Base-by-base conservation (phyloP, 2,797 vertebrate genomes). In the Acipenser oxyrinchus region DNA sequence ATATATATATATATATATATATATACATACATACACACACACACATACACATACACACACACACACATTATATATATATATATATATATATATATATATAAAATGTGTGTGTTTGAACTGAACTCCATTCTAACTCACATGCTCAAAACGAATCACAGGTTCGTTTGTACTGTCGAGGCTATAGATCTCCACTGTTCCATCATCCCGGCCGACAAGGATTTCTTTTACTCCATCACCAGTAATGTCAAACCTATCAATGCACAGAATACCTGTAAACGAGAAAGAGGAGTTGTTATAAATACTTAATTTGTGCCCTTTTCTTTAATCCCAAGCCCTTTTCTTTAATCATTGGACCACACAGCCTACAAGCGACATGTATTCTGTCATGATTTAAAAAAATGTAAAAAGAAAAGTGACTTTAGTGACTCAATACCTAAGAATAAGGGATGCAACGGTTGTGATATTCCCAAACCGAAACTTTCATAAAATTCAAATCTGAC, bases 141-240 rank as follows among this genome's bases (percentile, higher is more conserved):
- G 88, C 72, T 97, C 93, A 76, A 92, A 94, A n/a, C 86, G 90
- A 66, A 96, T 85, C 0, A 83, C 73, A 12, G 93, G 95, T 48
- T 94, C 93, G 62, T 79, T 87, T 60, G 87, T 66, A 70, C 79
- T 84, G 78, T 94, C 93, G 66, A 97, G 91, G 57, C 79, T 84
- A 65, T 95, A 96, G 7, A 99, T 81, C 76, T 98, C 94, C 63
- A 99, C 87, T 0, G 87, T 84, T 53, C 97, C 97, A 68, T 99
- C 96, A 72, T 99, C 97, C 66, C 97, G 84, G 10, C 96, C 96
- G 73, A 98, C 83, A 6, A 99, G 89, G 50, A 99, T 73, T 71
- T 98, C 94, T 74, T 87, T 93, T 73, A 99, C 94, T 9, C 97
- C 97, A 51, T 99, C 97, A 73, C 94, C 95, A 74, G 93, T 62